Evolutionary conservation across 1,140 invertebrate species (phyloP).

Genomic region (Drosophila pachea): DNA sequence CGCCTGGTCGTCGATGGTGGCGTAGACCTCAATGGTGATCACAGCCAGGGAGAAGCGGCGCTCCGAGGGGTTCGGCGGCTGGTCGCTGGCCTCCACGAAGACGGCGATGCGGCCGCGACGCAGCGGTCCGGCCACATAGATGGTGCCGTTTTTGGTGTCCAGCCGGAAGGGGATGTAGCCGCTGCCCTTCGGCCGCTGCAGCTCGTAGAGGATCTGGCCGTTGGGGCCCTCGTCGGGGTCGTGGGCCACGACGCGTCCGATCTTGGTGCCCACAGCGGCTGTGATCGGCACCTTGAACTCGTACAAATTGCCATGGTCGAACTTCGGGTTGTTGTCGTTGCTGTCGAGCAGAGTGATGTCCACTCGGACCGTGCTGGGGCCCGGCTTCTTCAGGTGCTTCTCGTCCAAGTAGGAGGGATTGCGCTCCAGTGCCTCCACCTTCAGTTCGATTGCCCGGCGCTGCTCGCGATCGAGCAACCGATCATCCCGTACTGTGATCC

Average conservation of each 20-base stretch:
- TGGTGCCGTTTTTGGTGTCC: conserved; percentile 85
- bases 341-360: conserved; percentile 90
- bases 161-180: conserved; percentile 85
- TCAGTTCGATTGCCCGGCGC: conserved; percentile 84
- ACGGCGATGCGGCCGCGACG: conserved; percentile 86
- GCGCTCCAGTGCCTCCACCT: conserved; percentile 86
- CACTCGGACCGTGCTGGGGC: conserved; percentile 84
- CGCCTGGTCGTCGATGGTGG: conserved; percentile 81
- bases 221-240: conserved; percentile 91
- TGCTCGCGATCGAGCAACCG: conserved; percentile 88
- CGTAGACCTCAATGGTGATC: conserved; percentile 85
- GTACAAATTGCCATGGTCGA: conserved; percentile 89
- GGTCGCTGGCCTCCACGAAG: conserved; percentile 90
- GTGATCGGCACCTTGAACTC: conserved; percentile 86
- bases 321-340: conserved; percentile 92
- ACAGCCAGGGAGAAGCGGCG: conserved; percentile 89
- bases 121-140: conserved; percentile 85
- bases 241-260: conserved; percentile 86
- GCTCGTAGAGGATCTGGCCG: conserved; percentile 87
- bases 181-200: conserved; percentile 84
- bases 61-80: conserved; percentile 88
- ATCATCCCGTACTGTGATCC: conserved; percentile 90
- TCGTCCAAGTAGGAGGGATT: conserved; percentile 74
- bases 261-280: conserved; percentile 83
- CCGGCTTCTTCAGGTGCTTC: conserved; percentile 59